Conservation (phyloP, 1,140 invertebrate species). For the Oncopodura yosiiana region DNA sequence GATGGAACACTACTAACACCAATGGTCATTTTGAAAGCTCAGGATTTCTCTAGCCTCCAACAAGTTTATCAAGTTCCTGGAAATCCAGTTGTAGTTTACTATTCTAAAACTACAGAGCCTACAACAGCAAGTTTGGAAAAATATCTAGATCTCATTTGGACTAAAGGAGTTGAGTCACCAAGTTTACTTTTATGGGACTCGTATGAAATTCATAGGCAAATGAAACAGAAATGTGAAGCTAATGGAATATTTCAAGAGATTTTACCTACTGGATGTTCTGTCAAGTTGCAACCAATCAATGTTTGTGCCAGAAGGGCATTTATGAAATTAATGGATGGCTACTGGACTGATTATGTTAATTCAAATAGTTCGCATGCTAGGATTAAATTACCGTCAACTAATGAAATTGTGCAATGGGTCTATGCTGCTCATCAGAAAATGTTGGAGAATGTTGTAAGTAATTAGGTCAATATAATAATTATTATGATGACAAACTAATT, state of each 20-base stretch:
- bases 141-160: conserved; percentile 29
- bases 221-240: neutral
- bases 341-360: conserved; percentile 20
- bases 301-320: conserved; percentile 21
- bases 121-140: conserved; percentile 13
- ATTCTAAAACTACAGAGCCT: conserved; percentile 22
- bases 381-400: conserved; percentile 22
- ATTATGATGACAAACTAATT: neutral
- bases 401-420: conserved; percentile 30
- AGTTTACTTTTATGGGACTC: conserved; percentile 30
- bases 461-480: neutral
- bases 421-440: conserved; percentile 1
- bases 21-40: conserved; percentile 21
- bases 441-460: neutral
- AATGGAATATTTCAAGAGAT: conserved; percentile 1
- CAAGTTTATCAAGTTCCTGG: conserved; percentile 17
- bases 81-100: conserved; percentile 27
- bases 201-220: conserved; percentile 24
- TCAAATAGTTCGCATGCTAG: conserved; percentile 5
- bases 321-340: conserved; percentile 21
- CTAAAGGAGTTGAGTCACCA: conserved; percentile 15
- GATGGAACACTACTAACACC: conserved; percentile 29
- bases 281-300: conserved; percentile 35
- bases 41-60: neutral
- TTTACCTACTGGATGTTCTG: conserved; percentile 33